These are phyloP conservation scores for Zygothrica quintamaculata DNA, from an alignment of 2,888 invertebrate species.

Conservation along the genomic window DNA sequence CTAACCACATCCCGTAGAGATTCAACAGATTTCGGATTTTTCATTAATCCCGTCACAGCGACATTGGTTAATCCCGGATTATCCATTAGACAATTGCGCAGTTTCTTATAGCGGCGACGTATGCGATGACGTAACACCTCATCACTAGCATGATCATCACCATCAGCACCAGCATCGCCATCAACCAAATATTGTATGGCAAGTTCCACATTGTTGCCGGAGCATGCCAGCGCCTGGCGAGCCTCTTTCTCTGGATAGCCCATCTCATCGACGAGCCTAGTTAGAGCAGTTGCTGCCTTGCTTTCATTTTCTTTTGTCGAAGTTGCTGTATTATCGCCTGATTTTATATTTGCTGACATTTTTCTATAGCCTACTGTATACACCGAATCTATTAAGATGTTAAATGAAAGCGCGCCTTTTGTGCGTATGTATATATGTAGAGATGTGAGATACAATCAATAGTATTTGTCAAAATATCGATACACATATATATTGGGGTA, in stretches of 20 bases:
- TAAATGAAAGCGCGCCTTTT: slow-evolving; percentile 18
- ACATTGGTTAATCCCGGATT: slow-evolving; percentile 43
- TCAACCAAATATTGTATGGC: slow-evolving; percentile 98
- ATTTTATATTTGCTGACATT: slow-evolving; percentile 14
- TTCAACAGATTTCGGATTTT: slow-evolving; percentile 5
- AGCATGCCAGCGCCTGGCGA: slow-evolving; percentile 94
- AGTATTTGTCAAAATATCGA: slow-evolving; percentile 23
- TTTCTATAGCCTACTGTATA: slow-evolving; percentile 8
- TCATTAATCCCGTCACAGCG: slow-evolving; percentile 40
- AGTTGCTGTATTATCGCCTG: slow-evolving; percentile 8
- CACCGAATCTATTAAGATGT: neutral
- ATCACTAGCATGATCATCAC: slow-evolving; percentile 38
- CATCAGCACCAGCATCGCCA: slow-evolving; percentile 85
- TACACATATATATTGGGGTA: slow-evolving; percentile 19
- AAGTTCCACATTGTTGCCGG: slow-evolving; percentile 97
- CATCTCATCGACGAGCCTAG: slow-evolving; percentile 86
- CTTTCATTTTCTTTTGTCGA: slow-evolving; percentile 4
- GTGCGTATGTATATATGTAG: slow-evolving; percentile 1
- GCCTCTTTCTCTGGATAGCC: slow-evolving; percentile 93
- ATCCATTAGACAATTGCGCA: slow-evolving; percentile 46
- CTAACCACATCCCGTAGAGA: slow-evolving; percentile 23
- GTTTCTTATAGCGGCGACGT: slow-evolving; percentile 19
- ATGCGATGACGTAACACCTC: slow-evolving; percentile 14
- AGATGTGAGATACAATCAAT: neutral
- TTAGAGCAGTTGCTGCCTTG: slow-evolving; percentile 33